Base-by-base conservation (phyloP, 2,888 invertebrate species). In the Oeneis ivallda region DNA sequence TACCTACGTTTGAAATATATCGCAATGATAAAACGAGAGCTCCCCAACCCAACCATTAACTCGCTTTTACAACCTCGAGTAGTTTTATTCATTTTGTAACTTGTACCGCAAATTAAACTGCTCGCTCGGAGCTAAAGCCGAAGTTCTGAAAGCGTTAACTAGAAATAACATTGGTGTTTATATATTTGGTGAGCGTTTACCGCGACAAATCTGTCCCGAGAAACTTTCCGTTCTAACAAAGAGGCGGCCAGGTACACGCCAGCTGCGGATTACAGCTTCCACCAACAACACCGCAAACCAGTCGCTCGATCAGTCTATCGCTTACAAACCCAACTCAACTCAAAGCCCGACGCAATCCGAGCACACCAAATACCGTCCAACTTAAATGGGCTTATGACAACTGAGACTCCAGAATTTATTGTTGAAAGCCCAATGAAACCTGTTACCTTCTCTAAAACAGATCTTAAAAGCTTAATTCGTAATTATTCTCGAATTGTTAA, bases 191-290 rank as follows among this genome's bases (percentile, higher is more conserved):
- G 72, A 75, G 67, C 72, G 70, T 72, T 73, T 75, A 75, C 74
- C 75, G 77, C 78, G 79, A 83, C 83, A 81, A 85, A 84, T 84
- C 81, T 76, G 77, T 79, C 76, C 74, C 71, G 78, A 75, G 75
- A 84, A 87, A 86, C 83, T 84, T 87, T 86, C 84, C 85, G 80
- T 76, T 77, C 76, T 83, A 84, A 88, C 90, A 89, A 89, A 89
- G 87, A 84, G 81, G 78, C 76, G 77, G 75, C 80, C 89, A 88
- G 88, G 89, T 89, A 89, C 75, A 83, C 81, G 84, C 79, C 87
- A 85, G 86, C 86, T 86, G 86, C 81, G 79, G 84, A 84, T 85
- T 85, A 87, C 81, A 75, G 79, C 74, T 75, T 66, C 74, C 72
- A 70, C 75, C 80, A 77, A 80, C 77, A 67, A 68, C 74, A 77